Conservation (phyloP, 1,140 invertebrate genomes). For the Anthonomus grandis region DNA sequence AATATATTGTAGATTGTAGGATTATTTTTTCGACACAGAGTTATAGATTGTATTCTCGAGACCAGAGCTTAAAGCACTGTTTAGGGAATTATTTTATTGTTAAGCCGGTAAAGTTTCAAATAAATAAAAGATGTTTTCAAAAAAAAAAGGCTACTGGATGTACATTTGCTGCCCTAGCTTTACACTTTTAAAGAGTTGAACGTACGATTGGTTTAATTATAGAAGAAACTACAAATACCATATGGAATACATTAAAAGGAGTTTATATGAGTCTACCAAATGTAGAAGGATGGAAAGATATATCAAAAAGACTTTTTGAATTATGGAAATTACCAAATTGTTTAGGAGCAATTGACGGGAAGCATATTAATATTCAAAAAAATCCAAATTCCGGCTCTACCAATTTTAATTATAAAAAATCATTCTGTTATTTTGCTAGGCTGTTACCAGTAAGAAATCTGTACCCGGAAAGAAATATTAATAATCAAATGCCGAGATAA, state of each 20-base stretch:
- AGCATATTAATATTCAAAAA: slow-evolving; percentile 10
- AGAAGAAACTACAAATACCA: neutral
- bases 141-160: too few relatives aligned
- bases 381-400: slow-evolving; percentile 4
- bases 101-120: too few relatives aligned
- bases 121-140: too few relatives aligned
- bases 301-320: neutral
- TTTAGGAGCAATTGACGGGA: too few relatives aligned
- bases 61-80: too few relatives aligned
- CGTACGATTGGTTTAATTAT: neutral
- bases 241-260: neutral
- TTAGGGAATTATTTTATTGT: too few relatives aligned
- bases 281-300: neutral
- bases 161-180: too few relatives aligned
- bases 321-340: too few relatives aligned
- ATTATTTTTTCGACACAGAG: too few relatives aligned
- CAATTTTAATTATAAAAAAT: slow-evolving; percentile 16
- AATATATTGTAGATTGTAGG: too few relatives aligned
- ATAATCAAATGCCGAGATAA: slow-evolving; percentile 2
- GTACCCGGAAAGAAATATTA: too few relatives aligned
- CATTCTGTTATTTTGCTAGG: slow-evolving; percentile 13
- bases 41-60: too few relatives aligned
- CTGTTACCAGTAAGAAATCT: slow-evolving; percentile 4
- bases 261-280: neutral
- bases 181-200: neutral